Conservation (phyloP, 2,797 vertebrate species). For the Amazona ochrocephala region DNA sequence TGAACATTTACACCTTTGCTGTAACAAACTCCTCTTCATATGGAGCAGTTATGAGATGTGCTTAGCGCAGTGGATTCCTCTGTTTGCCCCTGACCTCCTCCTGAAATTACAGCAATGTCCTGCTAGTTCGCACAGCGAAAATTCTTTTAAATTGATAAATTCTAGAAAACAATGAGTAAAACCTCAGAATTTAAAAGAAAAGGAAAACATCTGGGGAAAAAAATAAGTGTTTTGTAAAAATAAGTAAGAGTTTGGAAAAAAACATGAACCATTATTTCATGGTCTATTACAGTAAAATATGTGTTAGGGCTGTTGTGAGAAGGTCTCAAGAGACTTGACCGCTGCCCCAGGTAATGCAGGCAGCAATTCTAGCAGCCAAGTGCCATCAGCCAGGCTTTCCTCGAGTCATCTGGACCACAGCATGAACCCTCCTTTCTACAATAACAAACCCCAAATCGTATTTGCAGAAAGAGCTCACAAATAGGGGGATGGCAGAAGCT, state of each 20-base stretch:
- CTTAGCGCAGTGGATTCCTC: background rate
- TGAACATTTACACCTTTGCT: background rate
- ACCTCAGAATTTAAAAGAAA: background rate
- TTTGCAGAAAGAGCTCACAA: background rate
- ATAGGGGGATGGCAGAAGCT: background rate
- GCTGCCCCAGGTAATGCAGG: background rate
- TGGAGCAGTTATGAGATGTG: accelerated
- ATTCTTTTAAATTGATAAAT: background rate
- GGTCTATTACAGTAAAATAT: background rate
- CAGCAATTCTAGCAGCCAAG: background rate
- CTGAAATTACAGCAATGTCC: background rate
- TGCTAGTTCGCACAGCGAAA: background rate
- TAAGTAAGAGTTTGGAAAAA: background rate
- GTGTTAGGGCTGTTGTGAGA: background rate
- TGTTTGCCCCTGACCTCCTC: background rate
- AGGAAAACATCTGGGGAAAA: background rate
- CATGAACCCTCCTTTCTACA: background rate
- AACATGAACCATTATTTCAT: background rate
- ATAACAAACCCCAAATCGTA: background rate
- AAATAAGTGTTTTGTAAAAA: background rate
- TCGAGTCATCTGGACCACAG: background rate
- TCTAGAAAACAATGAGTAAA: background rate
- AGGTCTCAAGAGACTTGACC: background rate
- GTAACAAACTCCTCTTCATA: background rate
- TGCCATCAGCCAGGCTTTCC: background rate